These are phyloP conservation scores for Etheostoma nigrum DNA, from an alignment of 2,797 vertebrate species.

Conservation along the genomic window DNA sequence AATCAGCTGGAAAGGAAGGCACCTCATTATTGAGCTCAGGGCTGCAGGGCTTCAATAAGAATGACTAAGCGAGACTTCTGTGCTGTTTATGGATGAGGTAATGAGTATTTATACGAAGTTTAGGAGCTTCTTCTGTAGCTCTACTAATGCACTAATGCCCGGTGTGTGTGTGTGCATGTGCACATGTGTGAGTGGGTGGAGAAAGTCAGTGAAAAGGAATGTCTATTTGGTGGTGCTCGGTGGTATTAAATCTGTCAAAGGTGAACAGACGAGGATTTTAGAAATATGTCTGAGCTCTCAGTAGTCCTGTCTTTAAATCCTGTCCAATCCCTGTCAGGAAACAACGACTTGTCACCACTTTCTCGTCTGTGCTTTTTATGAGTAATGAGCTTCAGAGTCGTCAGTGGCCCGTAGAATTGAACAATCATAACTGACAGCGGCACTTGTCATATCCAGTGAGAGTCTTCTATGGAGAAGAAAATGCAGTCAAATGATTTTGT, in stretches of 20 bases:
- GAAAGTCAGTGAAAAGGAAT: conserved; percentile 77
- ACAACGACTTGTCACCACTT: conserved; percentile 53
- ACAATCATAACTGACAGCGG: conserved; percentile 43
- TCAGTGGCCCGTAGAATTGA: conserved; percentile 32
- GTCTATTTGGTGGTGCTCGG: conserved; percentile 33
- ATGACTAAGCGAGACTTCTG: conserved; percentile 48
- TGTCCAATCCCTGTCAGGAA: conserved; percentile 58
- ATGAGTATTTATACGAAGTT: conserved; percentile 67
- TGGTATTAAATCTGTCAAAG: conserved; percentile 66
- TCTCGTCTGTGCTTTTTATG: conserved; percentile 35
- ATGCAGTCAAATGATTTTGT: conserved; percentile 27
- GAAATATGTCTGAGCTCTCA: conserved; percentile 46
- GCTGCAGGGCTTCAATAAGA: conserved; percentile 35
- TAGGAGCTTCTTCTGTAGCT: conserved; percentile 63
- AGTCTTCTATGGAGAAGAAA: conserved; percentile 28
- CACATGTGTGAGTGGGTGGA: conserved; percentile 56
- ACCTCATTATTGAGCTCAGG: conserved; percentile 41
- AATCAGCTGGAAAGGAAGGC: conserved; percentile 47
- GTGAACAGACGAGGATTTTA: conserved; percentile 42
- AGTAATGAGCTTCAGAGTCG: conserved; percentile 41
- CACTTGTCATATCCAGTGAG: conserved; percentile 14
- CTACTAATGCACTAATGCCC: conserved; percentile 54
- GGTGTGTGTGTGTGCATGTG: conserved; percentile 28
- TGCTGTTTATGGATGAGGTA: conserved; percentile 73
- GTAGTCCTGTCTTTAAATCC: conserved; percentile 47